These are phyloP conservation scores for Lithophane socia DNA, from an alignment of 2,888 invertebrate species.

Conservation along the genomic window DNA sequence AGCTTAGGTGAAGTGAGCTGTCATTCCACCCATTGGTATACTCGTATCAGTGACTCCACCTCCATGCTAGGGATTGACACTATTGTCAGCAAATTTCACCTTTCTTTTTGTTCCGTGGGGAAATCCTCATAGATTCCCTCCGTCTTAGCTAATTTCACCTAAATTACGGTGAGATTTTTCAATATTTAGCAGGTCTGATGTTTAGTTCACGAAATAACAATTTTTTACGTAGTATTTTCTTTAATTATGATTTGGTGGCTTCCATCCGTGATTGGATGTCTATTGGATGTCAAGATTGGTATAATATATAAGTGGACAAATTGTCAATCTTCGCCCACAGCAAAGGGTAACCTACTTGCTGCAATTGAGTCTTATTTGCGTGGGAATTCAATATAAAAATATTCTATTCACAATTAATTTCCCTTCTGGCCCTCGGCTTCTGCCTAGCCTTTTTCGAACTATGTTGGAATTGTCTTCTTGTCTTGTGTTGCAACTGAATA, in stretches of 20 bases:
- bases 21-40: no score
- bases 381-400: constrained; percentile 50
- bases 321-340: constrained; percentile 54
- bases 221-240: no score
- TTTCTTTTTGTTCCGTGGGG: no score
- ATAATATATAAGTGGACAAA: constrained; percentile 63
- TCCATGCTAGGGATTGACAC: no score
- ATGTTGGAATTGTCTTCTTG: background rate
- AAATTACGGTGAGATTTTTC: no score
- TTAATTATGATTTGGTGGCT: background rate
- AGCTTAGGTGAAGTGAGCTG: no score
- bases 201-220: no score
- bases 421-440: background rate
- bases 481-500: background rate
- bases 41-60: no score
- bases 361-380: constrained; percentile 56
- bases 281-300: constrained; percentile 54
- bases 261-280: constrained; percentile 29
- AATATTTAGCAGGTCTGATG: no score
- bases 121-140: no score
- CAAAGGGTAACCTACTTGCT: constrained; percentile 48
- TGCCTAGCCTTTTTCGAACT: background rate
- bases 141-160: no score
- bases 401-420: constrained; percentile 22
- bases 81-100: no score